These are phyloP conservation scores for Metallyticus violacea DNA, from an alignment of 2,888 invertebrate genomes.

Conservation along the genomic window DNA sequence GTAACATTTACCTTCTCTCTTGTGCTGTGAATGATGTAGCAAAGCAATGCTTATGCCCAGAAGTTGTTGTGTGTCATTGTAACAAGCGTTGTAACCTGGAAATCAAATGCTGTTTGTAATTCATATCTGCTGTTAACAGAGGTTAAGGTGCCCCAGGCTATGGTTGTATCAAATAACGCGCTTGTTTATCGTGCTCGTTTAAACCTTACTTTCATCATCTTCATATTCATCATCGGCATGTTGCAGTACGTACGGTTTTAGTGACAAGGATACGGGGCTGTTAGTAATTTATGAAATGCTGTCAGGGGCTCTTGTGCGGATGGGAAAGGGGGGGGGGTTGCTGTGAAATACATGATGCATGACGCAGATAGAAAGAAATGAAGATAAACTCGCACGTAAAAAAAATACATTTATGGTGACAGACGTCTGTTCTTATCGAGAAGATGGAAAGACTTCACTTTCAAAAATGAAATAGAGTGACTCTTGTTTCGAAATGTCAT, in stretches of 20 bases:
- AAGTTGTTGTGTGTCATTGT: background rate
- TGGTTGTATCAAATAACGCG: no score
- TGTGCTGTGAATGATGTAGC: background rate
- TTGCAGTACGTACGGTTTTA: background rate
- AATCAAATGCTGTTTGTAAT: background rate
- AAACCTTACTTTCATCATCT: background rate
- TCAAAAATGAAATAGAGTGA: background rate
- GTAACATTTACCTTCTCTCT: background rate
- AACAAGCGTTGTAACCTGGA: background rate
- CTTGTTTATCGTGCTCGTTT: background rate
- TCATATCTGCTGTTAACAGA: background rate
- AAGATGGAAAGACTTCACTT: background rate
- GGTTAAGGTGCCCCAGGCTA: background rate
- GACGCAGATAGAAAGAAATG: background rate
- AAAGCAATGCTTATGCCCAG: no score
- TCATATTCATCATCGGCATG: background rate
- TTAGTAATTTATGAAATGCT: background rate
- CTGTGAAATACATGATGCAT: background rate
- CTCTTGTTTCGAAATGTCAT: background rate
- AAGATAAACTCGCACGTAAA: background rate
- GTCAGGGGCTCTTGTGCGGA: no score
- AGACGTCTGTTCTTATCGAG: background rate
- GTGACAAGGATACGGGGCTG: background rate
- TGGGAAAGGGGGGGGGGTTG: no score
- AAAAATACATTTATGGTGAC: background rate